Percentiles rank a stretch among this genome's conserved stretches.
Evolutionary conservation across 2,888 invertebrate species (phyloP).

Genomic region (Ligdia adustata): DNA sequence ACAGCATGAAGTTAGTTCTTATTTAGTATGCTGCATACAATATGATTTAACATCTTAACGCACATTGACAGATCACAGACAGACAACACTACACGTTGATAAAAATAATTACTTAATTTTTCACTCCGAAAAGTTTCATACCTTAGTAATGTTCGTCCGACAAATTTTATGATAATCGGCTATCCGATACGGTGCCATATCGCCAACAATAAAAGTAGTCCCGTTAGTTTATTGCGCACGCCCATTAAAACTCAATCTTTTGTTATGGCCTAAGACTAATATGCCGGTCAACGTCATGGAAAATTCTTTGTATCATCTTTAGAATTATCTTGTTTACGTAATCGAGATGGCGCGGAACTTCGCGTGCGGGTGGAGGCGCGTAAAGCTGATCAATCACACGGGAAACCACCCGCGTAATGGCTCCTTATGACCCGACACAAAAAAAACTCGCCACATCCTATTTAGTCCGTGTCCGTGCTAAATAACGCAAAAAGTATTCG

Average conservation of each 20-base stretch:
- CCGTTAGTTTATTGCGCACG: slow-evolving; percentile 23
- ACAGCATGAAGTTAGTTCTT: slow-evolving; percentile 43
- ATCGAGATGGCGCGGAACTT: slow-evolving; percentile 26
- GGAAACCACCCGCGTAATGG: slow-evolving; percentile 71
- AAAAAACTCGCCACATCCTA: slow-evolving; percentile 56
- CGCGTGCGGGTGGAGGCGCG: slow-evolving; percentile 41
- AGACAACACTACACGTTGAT: too few species aligned
- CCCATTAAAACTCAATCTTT: slow-evolving; percentile 16
- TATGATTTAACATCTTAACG: neutral
- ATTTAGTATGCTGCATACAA: slow-evolving; percentile 11
- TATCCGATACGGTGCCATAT: slow-evolving; percentile 30
- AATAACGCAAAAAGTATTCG: slow-evolving; percentile 72
- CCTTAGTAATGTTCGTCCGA: slow-evolving; percentile 21
- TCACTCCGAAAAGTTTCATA: slow-evolving; percentile 11
- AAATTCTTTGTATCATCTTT: slow-evolving; percentile 15
- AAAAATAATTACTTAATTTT: too few species aligned
- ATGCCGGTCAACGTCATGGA: neutral
- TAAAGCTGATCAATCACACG: slow-evolving; percentile 67
- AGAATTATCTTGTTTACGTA: slow-evolving; percentile 27
- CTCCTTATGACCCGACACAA: slow-evolving; percentile 59
- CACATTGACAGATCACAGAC: slow-evolving; percentile 6
- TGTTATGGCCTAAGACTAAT: neutral
- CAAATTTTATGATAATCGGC: slow-evolving; percentile 34
- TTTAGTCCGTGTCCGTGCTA: slow-evolving; percentile 62
- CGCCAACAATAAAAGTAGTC: slow-evolving; percentile 22